Evolutionary conservation across 53 echinoderm and acorn worm species (phyloP), one percentile per base, ranked within the genome.

Genomic region (Zoroaster sp.): DNA sequence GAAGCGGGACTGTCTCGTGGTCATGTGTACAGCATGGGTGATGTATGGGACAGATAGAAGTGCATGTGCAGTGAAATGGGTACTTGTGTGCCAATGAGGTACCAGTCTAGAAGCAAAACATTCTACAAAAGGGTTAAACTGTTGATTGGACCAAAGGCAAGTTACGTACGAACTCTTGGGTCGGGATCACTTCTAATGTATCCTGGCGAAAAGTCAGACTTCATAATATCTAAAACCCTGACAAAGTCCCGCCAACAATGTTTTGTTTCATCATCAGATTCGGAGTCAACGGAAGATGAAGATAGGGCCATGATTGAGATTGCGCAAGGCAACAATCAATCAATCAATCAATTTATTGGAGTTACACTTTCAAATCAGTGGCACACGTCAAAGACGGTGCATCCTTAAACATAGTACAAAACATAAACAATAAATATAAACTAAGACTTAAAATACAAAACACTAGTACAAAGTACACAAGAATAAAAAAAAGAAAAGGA

Each of bases 161-260:
- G 33, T 33, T 81, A 38, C 28, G 55, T 36, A 18, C 73, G 73
- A 12, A 81, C 41, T 39, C 65, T 40, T 35, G 14, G 18, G 8
- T 32, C 34, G 12, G 54, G 59, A 59, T 55, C 63, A 25, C 54
- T 81, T 13, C 59, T 81, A 41, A 88, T 88, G 77, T 77, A 88
- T 43, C 78, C 88, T 67, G 76, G 88, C 39, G 77, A 78, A 3
- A 76, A 76, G 15, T 88, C 88, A 36, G 69, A 67, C 59, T 88
- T 41, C 67, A 34, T 77, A 14, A 66, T 88, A 18, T 66, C 88
- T 34, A 77, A 77, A 75, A 77, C 76, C 40, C 77, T 77, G 66
- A 65, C 75, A 77, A 77, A 66, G 68, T 40, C 4, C 28, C 30
- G n/a, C 65, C 82, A 81, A 13, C 66, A 88, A 86, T 10, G 10